Evolutionary conservation across 1,140 invertebrate species (phyloP).

Genomic region (Bombus superbus): DNA sequence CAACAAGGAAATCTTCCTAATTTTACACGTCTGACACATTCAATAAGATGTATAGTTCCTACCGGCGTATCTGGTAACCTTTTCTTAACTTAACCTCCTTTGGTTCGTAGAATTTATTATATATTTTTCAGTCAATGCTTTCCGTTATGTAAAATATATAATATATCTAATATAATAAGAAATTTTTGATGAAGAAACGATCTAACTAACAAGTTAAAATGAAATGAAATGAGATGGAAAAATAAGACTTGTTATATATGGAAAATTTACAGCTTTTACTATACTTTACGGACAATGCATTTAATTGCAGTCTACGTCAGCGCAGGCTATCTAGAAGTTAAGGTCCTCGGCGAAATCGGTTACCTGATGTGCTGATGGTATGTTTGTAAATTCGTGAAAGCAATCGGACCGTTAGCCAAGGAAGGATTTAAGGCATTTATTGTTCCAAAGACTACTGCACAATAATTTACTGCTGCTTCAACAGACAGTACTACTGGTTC

Average conservation of each 20-base stretch:
- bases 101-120: not conserved
- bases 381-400: constrained; percentile 13
- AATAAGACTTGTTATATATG: not conserved
- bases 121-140: not conserved
- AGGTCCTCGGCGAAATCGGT: not conserved
- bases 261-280: not conserved
- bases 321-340: not conserved
- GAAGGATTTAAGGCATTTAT: constrained; percentile 9
- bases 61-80: not conserved
- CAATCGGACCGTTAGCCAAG: not conserved
- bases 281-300: not conserved
- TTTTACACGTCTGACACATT: not conserved
- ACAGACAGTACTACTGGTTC: too few relatives aligned
- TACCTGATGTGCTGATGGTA: constrained; percentile 3
- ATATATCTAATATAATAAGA: too few relatives aligned
- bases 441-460: not conserved
- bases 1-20: not conserved
- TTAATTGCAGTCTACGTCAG: not conserved
- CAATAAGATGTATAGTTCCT: not conserved
- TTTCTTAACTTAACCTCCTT: not conserved
- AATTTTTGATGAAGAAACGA: not conserved
- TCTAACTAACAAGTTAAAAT: not conserved
- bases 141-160: not conserved
- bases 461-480: too few relatives aligned
- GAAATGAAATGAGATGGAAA: not conserved